Evolutionary conservation across 2,797 vertebrate species (phyloP), one percentile per base, ranked within the genome.

Genomic region (Clarias laeviceps): DNA sequence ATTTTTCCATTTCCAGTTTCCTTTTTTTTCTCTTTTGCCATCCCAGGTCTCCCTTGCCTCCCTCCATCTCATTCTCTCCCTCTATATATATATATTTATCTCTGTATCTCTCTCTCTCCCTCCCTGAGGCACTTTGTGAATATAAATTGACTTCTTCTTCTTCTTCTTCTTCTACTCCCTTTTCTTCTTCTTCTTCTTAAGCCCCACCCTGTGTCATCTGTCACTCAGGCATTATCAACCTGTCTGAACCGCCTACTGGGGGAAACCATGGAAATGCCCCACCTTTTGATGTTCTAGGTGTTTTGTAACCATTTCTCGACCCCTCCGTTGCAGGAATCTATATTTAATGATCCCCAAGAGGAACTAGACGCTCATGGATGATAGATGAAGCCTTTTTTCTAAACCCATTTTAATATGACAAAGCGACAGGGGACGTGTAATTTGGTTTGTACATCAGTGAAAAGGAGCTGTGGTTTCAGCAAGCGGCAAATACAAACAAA

Each of bases 251-350:
- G 77, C 77, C 66, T 83, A 80, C 84, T 56, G 50, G 37, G 37
- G 78, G 87, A 85, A 76, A 83, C 68, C 78, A 29, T 89, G 87
- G 87, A 79, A 83, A 88, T 82, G 72, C 84, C 84, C 45, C 83
- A 78, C 84, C 81, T 62, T n/a, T 22, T 18, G 81, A 82, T 7
- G 29, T 34, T 24, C 11, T 34, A 22, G 5, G 2, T 5, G 34
- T 11, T 32, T 57, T 20, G 8, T 4, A 18, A 57, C 6, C 27
- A 0, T 78, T 78, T 62, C 57, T 40, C 7, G 59, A 62, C 8
- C 57, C 20, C 34, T n/a, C 32, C 2, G 12, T 14, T n/a, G 57
- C 8, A 24, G 20, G 57, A 14, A 22, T 61, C 56, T 20, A 34
- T 17, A 8, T 34, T 57, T 27, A 45, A 79, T 24, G 59, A 3